A percentile compares a stretch with the other conserved stretches of the same genome.
Conservation (phyloP, 2,113 vertebrate species). For the Anolis sagrei region DNA sequence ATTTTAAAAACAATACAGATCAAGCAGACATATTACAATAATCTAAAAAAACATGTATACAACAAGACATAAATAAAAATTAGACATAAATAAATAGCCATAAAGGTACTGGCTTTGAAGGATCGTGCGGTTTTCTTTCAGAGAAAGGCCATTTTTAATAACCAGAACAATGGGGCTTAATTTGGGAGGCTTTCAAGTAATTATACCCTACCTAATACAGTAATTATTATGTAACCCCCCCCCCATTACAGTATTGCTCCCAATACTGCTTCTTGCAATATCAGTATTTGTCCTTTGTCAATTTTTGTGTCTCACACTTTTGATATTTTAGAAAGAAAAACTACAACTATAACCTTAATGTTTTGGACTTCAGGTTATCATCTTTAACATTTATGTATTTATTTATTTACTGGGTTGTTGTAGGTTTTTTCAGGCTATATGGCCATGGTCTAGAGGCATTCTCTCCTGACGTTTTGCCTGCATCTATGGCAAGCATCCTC, state of each 20-base stretch:
- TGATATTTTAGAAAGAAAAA: neutral
- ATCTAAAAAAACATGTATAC: no score
- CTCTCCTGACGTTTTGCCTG: no score
- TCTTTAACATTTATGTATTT: no score
- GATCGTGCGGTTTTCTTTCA: neutral
- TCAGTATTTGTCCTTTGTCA: neutral
- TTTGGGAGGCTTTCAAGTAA: neutral
- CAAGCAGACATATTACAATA: no score
- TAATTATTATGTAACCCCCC: constrained; percentile 8
- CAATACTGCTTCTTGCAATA: neutral
- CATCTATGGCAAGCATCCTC: no score
- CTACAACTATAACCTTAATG: neutral
- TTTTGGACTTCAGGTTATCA: neutral
- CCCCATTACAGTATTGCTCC: neutral
- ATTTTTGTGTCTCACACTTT: neutral
- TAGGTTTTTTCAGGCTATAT: no score
- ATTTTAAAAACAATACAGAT: no score
- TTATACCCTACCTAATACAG: neutral
- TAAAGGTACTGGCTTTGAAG: neutral
- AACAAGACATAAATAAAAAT: no score
- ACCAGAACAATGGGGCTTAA: neutral
- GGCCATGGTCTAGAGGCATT: no score
- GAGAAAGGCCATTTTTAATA: neutral
- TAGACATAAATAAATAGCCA: no score
- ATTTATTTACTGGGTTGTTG: no score